Conservation (phyloP, 2,888 invertebrate genomes). For the Geotrupes spiniger region DNA sequence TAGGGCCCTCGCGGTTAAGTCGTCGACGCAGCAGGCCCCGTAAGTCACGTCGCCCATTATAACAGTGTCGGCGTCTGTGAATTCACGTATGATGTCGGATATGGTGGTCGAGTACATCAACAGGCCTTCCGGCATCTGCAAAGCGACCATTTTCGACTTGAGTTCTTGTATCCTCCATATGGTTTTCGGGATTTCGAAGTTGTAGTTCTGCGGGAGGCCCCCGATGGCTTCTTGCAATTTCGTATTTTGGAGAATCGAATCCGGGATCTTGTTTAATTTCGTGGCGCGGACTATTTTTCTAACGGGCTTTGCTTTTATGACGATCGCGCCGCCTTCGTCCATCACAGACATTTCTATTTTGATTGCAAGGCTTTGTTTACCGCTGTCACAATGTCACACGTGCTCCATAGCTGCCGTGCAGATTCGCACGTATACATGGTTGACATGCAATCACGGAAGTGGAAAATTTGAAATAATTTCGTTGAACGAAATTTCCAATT, state of each 20-base stretch:
- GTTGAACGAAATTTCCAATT: no score
- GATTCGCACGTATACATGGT: conserved; percentile 17
- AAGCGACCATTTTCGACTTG: conserved; percentile 83
- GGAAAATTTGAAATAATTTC: no score
- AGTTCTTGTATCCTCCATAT: conserved; percentile 90
- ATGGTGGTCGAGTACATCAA: conserved; percentile 90
- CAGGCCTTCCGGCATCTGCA: conserved; percentile 97
- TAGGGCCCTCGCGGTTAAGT: conserved; percentile 87
- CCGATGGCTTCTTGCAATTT: conserved; percentile 69
- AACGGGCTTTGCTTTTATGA: conserved; percentile 75
- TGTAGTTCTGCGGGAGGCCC: conserved; percentile 88
- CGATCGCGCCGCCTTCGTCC: conserved; percentile 54
- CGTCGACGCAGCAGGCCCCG: conserved; percentile 98
- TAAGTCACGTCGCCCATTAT: conserved; percentile 99
- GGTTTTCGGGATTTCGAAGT: conserved; percentile 97
- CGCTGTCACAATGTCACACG: conserved; percentile 9
- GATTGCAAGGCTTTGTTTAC: not conserved
- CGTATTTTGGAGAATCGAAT: conserved; percentile 72
- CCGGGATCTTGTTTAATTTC: conserved; percentile 77
- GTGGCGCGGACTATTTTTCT: conserved; percentile 77
- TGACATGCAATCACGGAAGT: no score
- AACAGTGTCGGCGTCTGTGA: conserved; percentile 79
- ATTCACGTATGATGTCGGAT: conserved; percentile 84
- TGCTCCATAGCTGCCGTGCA: conserved; percentile 16
- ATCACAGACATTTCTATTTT: conserved; percentile 18